Evolutionary conservation across 1,140 invertebrate species (phyloP).

Genomic region (Neelides sp.): DNA sequence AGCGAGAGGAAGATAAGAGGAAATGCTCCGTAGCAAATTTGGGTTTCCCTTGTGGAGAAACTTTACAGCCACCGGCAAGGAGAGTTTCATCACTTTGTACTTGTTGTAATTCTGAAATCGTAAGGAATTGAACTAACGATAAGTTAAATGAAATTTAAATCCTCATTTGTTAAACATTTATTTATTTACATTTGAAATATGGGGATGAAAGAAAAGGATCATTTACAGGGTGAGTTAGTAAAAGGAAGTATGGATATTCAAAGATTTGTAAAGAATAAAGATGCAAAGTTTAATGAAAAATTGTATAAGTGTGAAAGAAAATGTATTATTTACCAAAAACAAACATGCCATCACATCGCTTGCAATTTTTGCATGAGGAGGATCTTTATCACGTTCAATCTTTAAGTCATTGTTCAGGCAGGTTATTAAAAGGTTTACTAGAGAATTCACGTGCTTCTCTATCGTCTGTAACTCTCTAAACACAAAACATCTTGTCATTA

Average conservation of each 20-base stretch:
- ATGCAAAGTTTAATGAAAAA: neutral
- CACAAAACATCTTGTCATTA: slow-evolving; percentile 11
- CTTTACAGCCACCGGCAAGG: slow-evolving; percentile 77
- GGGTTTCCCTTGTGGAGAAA: slow-evolving; percentile 79
- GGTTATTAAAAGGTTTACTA: slow-evolving; percentile 70
- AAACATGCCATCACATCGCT: slow-evolving; percentile 86
- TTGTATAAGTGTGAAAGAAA: neutral
- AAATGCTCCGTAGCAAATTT: slow-evolving; percentile 75
- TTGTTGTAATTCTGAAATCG: slow-evolving; percentile 76
- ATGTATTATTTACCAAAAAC: slow-evolving; percentile 57
- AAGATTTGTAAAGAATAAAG: neutral
- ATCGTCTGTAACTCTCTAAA: slow-evolving; percentile 63
- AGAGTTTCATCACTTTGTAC: slow-evolving; percentile 72
- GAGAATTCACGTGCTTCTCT: slow-evolving; percentile 69
- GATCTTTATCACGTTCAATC: slow-evolving; percentile 66
- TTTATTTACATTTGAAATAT: too few relatives aligned
- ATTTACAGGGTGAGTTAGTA: too few relatives aligned
- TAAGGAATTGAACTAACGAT: slow-evolving; percentile 19
- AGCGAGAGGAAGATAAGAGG: slow-evolving; percentile 80
- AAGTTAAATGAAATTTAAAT: slow-evolving; percentile 9
- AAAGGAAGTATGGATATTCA: too few relatives aligned
- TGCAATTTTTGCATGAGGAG: slow-evolving; percentile 88
- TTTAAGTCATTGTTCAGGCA: slow-evolving; percentile 78
- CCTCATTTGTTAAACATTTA: too few relatives aligned
- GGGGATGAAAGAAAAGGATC: too few relatives aligned